Conservation (phyloP, 2,888 invertebrate genomes). For the Ptychoptera albimana region DNA sequence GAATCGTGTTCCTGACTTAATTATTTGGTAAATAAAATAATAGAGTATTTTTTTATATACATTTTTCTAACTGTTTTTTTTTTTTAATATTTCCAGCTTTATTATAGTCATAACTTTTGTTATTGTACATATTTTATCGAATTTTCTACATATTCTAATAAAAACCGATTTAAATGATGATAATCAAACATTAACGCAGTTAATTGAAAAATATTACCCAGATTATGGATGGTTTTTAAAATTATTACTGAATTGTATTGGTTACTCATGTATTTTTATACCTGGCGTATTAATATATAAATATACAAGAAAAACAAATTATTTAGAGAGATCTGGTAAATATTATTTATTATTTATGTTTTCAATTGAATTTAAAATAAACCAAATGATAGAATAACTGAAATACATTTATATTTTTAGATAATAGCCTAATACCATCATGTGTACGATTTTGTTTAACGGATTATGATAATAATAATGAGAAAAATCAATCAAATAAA, state of each 20-base stretch:
- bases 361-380: not conserved
- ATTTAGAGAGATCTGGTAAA: constrained; percentile 60
- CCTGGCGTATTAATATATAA: constrained; percentile 73
- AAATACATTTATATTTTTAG: constrained; percentile 10
- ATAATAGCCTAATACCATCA: constrained; percentile 20
- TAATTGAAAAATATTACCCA: constrained; percentile 31
- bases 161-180: constrained; percentile 19
- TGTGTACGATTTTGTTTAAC: constrained; percentile 26
- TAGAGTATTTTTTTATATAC: too few species aligned
- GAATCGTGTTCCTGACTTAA: constrained; percentile 29
- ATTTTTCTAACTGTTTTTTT: not conserved
- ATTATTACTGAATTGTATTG: constrained; percentile 62
- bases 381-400: too few species aligned
- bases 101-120: constrained; percentile 21
- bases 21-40: constrained; percentile 16
- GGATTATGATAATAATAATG: constrained; percentile 19
- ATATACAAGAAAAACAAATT: constrained; percentile 61
- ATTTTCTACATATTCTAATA: constrained; percentile 25
- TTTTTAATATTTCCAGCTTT: constrained; percentile 14
- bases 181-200: constrained; percentile 23
- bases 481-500: constrained; percentile 11
- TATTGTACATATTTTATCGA: constrained; percentile 26
- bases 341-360: constrained; percentile 1
- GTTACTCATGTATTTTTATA: constrained; percentile 75
- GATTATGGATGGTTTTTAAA: constrained; percentile 61